phyloP scores from a whole-genome alignment of 2,113 vertebrate species.

The Spilogale gracilis region DNA sequence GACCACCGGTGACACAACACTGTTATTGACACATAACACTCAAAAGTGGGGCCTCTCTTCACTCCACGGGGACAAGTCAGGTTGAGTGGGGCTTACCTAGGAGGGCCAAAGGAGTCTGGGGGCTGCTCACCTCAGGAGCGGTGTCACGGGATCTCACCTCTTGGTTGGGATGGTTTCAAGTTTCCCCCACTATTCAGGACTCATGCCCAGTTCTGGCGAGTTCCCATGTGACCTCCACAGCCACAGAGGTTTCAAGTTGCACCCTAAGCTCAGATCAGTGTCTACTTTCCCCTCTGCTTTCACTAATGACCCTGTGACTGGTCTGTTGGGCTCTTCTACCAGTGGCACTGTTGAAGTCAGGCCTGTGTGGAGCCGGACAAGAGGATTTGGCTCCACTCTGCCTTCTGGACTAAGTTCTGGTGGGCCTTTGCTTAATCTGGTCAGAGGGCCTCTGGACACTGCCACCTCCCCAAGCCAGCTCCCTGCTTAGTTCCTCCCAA shows the following conservation, averaged over 20 bases:
- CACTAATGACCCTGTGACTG: background rate
- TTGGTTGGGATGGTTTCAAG: constrained; percentile 41
- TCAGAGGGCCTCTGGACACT: background rate
- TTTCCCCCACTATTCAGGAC: constrained; percentile 27
- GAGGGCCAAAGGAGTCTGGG: background rate
- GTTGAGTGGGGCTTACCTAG: constrained; percentile 35
- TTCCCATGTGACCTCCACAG: constrained; percentile 60
- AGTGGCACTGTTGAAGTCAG: background rate
- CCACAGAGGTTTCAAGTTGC: constrained; percentile 55
- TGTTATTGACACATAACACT: constrained; percentile 80
- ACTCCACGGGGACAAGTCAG: constrained; percentile 20
- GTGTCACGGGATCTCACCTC: background rate
- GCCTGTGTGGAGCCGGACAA: background rate
- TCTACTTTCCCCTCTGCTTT: background rate
- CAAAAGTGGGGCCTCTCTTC: constrained; percentile 73
- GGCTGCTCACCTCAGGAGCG: background rate
- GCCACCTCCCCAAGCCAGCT: background rate
- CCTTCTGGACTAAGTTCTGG: background rate
- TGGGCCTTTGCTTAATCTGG: background rate
- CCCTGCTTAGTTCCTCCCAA: background rate
- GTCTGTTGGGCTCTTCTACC: background rate
- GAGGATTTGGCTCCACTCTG: background rate
- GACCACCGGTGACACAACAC: constrained; percentile 81
- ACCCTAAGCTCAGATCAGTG: constrained; percentile 38
- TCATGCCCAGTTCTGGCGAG: constrained; percentile 7